phyloP scores from a whole-genome alignment of 2,888 invertebrate genomes.

The Anodontia alba region DNA sequence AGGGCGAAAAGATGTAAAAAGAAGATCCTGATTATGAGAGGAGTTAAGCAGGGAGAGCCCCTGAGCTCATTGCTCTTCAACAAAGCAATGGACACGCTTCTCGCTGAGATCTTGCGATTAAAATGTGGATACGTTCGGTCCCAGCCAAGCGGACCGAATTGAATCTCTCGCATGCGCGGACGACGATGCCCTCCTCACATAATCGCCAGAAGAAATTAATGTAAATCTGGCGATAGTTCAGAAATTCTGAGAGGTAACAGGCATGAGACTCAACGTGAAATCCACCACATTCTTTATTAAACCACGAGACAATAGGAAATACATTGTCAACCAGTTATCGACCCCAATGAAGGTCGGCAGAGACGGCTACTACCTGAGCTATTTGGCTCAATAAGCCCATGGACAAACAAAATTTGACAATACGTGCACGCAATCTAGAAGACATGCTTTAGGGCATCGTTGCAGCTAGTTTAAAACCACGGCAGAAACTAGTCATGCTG shows the following conservation, averaged over 20 bases:
- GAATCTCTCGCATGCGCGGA: slow-evolving; percentile 35
- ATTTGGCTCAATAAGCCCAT: slow-evolving; percentile 16
- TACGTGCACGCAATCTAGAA: background rate
- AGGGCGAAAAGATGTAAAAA: background rate
- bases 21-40: slow-evolving; percentile 33
- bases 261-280: slow-evolving; percentile 42
- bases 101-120: slow-evolving; percentile 17
- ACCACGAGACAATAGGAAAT: slow-evolving; percentile 9
- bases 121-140: slow-evolving; percentile 32
- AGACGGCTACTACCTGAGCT: background rate
- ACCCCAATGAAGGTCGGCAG: background rate
- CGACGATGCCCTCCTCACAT: slow-evolving; percentile 38
- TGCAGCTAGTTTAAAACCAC: slow-evolving; percentile 16
- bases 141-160: no score
- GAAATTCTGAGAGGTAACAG: no score
- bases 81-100: slow-evolving; percentile 52
- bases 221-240: no score
- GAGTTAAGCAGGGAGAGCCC: slow-evolving; percentile 49
- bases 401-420: slow-evolving; percentile 3
- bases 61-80: slow-evolving; percentile 41
- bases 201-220: background rate
- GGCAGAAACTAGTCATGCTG: slow-evolving; percentile 35
- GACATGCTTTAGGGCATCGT: background rate
- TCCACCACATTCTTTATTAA: slow-evolving; percentile 23
- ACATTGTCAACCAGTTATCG: background rate